A percentile compares a stretch with the other conserved stretches of the same genome.
These are phyloP conservation scores for Apamea crenata DNA, from an alignment of 2,888 invertebrate species.

Conservation along the genomic window DNA sequence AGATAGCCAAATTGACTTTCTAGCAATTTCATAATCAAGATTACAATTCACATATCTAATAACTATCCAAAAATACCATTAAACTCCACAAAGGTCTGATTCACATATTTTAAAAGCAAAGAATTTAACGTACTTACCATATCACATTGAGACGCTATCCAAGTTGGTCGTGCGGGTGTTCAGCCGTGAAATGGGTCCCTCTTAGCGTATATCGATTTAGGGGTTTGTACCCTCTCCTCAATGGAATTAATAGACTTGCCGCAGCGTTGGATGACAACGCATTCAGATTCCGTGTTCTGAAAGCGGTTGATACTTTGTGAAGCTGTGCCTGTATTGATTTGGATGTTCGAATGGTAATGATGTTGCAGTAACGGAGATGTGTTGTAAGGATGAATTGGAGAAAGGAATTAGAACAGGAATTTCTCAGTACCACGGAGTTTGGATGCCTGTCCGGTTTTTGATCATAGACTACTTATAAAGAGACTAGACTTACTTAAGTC, in stretches of 20 bases:
- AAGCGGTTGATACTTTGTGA: slow-evolving; percentile 61
- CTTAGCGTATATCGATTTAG: slow-evolving; percentile 74
- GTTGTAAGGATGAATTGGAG: not conserved
- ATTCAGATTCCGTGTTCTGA: slow-evolving; percentile 62
- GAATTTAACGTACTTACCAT: slow-evolving; percentile 61
- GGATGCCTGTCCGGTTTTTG: not conserved
- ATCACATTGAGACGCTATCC: slow-evolving; percentile 67
- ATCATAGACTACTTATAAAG: not conserved
- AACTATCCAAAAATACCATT: not conserved
- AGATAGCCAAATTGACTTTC: not conserved
- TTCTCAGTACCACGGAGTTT: not conserved
- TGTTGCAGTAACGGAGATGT: not conserved
- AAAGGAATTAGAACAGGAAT: not conserved
- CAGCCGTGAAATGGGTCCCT: slow-evolving; percentile 75
- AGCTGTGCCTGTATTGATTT: slow-evolving; percentile 46
- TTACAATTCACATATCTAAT: not conserved
- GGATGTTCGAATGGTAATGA: slow-evolving; percentile 2
- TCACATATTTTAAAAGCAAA: slow-evolving; percentile 57
- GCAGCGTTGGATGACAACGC: slow-evolving; percentile 67
- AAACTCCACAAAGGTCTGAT: slow-evolving; percentile 32
- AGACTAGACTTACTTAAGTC: not conserved
- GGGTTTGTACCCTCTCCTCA: slow-evolving; percentile 66
- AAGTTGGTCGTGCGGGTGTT: slow-evolving; percentile 69
- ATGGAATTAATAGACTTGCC: slow-evolving; percentile 70
- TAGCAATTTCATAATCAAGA: not conserved